These are phyloP conservation scores for Anableps anableps DNA, from an alignment of 2,797 vertebrate species.

Conservation along the genomic window DNA sequence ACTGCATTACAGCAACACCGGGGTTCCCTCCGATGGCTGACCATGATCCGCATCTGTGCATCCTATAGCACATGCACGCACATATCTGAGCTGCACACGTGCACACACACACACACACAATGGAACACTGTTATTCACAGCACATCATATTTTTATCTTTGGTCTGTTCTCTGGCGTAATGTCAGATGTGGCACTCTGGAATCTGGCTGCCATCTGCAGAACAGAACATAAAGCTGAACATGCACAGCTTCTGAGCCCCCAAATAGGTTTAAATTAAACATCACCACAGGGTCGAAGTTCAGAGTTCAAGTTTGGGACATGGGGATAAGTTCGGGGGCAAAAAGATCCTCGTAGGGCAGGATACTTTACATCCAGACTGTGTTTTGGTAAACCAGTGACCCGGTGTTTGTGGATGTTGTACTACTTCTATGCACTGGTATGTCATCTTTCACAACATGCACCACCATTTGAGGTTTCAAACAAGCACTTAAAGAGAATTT, in stretches of 20 bases:
- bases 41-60: slow-evolving; percentile 62
- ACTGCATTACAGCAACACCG: slow-evolving; percentile 74
- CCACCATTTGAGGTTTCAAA: slow-evolving; percentile 64
- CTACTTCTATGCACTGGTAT: slow-evolving; percentile 49
- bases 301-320: slow-evolving; percentile 50
- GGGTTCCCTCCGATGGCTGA: slow-evolving; percentile 61
- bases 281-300: slow-evolving; percentile 41
- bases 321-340: slow-evolving; percentile 25
- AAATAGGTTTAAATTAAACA: slow-evolving; percentile 50
- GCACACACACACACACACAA: not conserved
- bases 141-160: slow-evolving; percentile 55
- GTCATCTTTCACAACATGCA: slow-evolving; percentile 67
- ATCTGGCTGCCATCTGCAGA: slow-evolving; percentile 72
- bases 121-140: slow-evolving; percentile 45
- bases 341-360: slow-evolving; percentile 31
- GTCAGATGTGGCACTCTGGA: slow-evolving; percentile 41
- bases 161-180: slow-evolving; percentile 44
- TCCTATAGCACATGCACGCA: slow-evolving; percentile 21
- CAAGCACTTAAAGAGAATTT: slow-evolving; percentile 64
- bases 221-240: slow-evolving; percentile 40
- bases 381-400: slow-evolving; percentile 61
- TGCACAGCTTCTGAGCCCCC: slow-evolving; percentile 29
- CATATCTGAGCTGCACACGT: slow-evolving; percentile 28
- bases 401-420: slow-evolving; percentile 42
- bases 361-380: slow-evolving; percentile 46